Evolutionary conservation across 1,140 invertebrate species (phyloP).

Genomic region (Bombus affinis): DNA sequence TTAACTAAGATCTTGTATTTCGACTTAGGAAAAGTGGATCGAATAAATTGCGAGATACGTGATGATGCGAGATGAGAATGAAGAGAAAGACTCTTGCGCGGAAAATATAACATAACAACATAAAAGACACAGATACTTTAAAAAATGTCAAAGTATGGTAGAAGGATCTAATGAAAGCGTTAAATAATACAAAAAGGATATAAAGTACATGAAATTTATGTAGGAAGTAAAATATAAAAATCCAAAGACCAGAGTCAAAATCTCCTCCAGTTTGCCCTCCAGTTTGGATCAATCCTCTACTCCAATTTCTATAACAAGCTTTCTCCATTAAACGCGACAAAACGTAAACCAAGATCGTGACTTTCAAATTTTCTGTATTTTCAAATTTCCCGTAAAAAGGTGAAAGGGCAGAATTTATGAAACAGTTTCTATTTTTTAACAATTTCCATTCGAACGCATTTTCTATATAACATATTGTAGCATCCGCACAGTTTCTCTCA

Average conservation of each 20-base stretch:
- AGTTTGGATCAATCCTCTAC: not conserved
- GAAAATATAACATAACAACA: too few species aligned
- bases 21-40: not conserved
- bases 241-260: too few species aligned
- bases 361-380: conserved; percentile 1
- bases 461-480: too few species aligned
- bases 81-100: not conserved
- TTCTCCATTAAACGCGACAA: conserved; percentile 16
- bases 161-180: too few species aligned
- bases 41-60: not conserved
- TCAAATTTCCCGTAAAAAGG: not conserved
- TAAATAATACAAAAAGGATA: too few species aligned
- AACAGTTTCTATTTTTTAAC: not conserved
- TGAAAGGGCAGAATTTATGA: not conserved
- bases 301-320: conserved; percentile 11
- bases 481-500: too few species aligned
- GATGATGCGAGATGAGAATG: not conserved
- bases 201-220: too few species aligned
- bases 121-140: too few species aligned
- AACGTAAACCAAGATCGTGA: not conserved
- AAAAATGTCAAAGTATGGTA: too few species aligned
- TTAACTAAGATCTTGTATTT: not conserved
- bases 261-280: too few species aligned
- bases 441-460: not conserved
- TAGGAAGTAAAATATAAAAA: not conserved